Evolutionary conservation across 2,113 vertebrate genomes (phyloP), one percentile per base, ranked within the genome.

Genomic region (Labeo rohita): DNA sequence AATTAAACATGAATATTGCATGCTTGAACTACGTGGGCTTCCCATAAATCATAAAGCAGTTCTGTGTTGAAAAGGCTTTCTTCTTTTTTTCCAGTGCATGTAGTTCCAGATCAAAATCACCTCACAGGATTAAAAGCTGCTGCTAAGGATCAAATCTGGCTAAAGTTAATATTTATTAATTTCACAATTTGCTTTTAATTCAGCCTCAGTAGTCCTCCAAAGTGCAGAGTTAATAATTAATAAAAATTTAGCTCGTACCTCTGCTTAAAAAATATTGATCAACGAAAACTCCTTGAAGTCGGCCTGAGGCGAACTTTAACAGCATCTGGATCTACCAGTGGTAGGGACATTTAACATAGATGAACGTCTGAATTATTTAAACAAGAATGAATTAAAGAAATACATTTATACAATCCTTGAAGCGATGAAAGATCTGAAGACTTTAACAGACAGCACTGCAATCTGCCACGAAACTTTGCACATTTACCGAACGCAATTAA

Each of bases 231-330:
- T 87, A 89, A 90, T 87, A 68, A 83, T 87, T 88, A 52, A 90
- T 87, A 49, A 65, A 88, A 63, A 86, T 88, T 81, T 68, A 85
- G 84, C 73, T 54, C 80, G 77, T 83, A 86, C 86, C 83, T 88
- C 80, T 87, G 47, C 85, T 88, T 90, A 21, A 89, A 88, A 91
- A 90, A 86, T 87, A 91, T 90, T 89, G 89, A 87, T 88, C 88
- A 90, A 88, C 68, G 68, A 86, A 87, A 75, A 70, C 75, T 88
- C 77, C 79, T 90, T 70, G 23, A 86, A 89, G 85, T 86, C 54
- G 66, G 83, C 88, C 86, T 78, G 78, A 88, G 86, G 85, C 83
- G 74, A 87, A 82, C 76, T 85, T 88, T 89, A 80, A 84, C 70
- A 63, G 56, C 56, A 68, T 74, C 39, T 83, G 77, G 75, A 84